Base-by-base conservation (phyloP, 2,113 vertebrate species). In the Ictidomys tridecemlineatus region DNA sequence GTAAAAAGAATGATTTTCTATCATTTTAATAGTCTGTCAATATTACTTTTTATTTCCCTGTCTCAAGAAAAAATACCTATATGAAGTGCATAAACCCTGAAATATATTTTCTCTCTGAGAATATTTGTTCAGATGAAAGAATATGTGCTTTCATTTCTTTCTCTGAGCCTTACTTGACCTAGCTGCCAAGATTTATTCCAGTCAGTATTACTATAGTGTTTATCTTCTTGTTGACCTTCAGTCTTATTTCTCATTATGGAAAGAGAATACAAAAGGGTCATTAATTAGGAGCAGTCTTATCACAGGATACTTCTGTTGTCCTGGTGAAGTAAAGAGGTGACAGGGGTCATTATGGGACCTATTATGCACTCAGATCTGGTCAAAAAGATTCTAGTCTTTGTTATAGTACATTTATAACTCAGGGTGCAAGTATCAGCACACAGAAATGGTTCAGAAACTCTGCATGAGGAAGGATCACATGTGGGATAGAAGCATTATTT, bases 31-130 rank as follows among this genome's bases (percentile, higher is more conserved):
- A 73, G 20, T 65, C 28, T 90, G 16, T n/a, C 61, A 86, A 8
- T 34, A 79, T 89, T 37, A 84, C 70, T 89, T 69, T 45, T 85
- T 85, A 24, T 86, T 92, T 93, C 61, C 22, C 56, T 80, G 45
- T 0, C 17, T 69, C 53, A 58, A 20, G n/a, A n/a, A 53, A 91
- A 79, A 82, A 85, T 16, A 80, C 1, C 8, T 85, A 30, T 39
- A 92, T 39, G 17, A 6, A 61, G 10, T 94, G 88, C 39, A 11
- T 76, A 69, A 24, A 30, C 34, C 90, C 73, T 45, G 58, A 89
- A 94, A 89, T 70, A 74, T 51, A 89, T 3, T 53, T 53, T 69
- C 22, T 63, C 14, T 53, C 32, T 18, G 30, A 69, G 39, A 92
- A 73, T 37, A 34, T 32, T 79, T 85, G 78, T 26, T 61, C 34